A percentile compares a stretch with the other conserved stretches of the same genome.
Conservation (phyloP, 2,797 vertebrate species). For the Eulemur albifrons region DNA sequence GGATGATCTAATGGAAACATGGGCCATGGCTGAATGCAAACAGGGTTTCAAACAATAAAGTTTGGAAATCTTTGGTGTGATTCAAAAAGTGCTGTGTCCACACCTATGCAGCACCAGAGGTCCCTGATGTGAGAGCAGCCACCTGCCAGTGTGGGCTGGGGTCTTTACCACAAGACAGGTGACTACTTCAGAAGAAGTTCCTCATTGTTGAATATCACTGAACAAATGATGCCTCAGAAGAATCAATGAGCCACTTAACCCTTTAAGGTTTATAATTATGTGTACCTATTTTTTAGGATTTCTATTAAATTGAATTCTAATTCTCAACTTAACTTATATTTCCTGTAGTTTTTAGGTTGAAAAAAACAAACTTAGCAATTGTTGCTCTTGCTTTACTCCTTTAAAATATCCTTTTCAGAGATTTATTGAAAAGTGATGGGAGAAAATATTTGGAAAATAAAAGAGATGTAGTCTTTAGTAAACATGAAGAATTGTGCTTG, state of each 20-base stretch:
- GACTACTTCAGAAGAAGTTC: not conserved
- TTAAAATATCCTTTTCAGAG: not conserved
- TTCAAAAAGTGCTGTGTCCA: not conserved
- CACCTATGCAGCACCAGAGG: not conserved
- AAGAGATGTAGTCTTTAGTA: not conserved
- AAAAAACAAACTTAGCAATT: not conserved
- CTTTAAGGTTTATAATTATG: not conserved
- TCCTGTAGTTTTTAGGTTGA: not conserved
- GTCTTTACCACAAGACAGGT: not conserved
- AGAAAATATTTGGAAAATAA: not conserved
- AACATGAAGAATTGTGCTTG: not conserved
- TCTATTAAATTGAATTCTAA: not conserved
- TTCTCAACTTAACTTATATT: not conserved
- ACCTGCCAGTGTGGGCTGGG: not conserved
- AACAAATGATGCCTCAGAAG: not conserved
- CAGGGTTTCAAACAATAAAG: conserved; percentile 40
- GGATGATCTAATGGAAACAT: conserved; percentile 50
- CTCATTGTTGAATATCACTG: not conserved
- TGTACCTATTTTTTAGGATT: not conserved
- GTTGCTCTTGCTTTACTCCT: not conserved
- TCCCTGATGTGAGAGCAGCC: too few relatives aligned
- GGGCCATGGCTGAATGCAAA: conserved; percentile 7
- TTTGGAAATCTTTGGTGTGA: not conserved
- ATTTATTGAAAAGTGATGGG: not conserved
- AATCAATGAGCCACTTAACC: not conserved